phyloP scores from a whole-genome alignment of 1,140 invertebrate genomes.

The Trichomalopsis sarcophagae region DNA sequence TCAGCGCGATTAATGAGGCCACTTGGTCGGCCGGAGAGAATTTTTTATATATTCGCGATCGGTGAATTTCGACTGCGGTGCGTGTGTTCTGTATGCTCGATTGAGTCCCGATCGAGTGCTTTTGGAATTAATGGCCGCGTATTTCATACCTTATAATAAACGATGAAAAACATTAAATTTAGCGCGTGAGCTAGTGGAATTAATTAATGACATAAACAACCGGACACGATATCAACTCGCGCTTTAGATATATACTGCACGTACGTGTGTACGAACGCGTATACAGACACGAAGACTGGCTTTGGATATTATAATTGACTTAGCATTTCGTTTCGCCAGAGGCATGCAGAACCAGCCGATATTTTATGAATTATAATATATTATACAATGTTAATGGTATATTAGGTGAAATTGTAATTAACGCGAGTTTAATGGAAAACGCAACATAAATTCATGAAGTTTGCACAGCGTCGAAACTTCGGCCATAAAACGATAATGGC shows the following conservation, averaged over 20 bases:
- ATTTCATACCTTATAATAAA: too few species aligned
- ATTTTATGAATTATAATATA: background rate
- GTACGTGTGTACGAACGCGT: background rate
- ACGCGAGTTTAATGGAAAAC: background rate
- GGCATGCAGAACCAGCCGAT: too few species aligned
- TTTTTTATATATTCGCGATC: background rate
- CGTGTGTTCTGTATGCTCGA: too few species aligned
- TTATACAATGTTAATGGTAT: background rate
- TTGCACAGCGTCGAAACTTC: conserved; percentile 6
- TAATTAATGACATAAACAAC: background rate
- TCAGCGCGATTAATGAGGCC: background rate
- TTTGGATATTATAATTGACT: background rate
- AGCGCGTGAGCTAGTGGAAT: background rate
- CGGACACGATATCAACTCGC: too few species aligned
- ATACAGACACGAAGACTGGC: background rate
- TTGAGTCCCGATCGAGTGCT: too few species aligned
- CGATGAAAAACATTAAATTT: too few species aligned
- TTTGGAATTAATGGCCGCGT: too few species aligned
- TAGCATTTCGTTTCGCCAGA: background rate
- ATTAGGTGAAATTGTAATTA: background rate
- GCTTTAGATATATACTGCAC: too few species aligned
- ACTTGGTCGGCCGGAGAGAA: background rate
- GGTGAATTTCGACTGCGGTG: background rate
- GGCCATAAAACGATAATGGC: background rate
- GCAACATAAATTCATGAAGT: conserved; percentile 15